Base-by-base conservation (phyloP, 2,113 vertebrate species). In the Vulpes ferrilata region DNA sequence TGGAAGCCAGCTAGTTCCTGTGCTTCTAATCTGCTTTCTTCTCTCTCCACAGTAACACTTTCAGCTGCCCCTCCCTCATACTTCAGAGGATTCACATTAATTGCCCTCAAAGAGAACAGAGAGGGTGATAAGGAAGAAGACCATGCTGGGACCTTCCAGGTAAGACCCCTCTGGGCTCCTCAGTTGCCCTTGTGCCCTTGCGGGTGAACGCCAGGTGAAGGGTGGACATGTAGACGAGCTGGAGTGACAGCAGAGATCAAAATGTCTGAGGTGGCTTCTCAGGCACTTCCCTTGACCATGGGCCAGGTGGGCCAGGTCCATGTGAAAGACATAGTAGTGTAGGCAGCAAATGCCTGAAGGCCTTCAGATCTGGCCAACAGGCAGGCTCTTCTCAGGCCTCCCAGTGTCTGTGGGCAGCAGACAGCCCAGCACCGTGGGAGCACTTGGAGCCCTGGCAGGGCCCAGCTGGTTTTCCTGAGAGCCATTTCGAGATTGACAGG, bases 41-140 rank as follows among this genome's bases (percentile, higher is more conserved):
- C 64, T 98, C 97, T 89, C 23, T 96, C 98, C 92, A 25, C 97
- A 99, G 99, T 99, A 98, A 99, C 99, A 0, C 98, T 99, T 93
- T 99, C 98, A 60, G 99, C 99, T 74, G 98, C 99, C 95, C 99
- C 99, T 82, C 99, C 99, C 20, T 99, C 99, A 48, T 99, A 99
- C 98, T 99, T 99, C 88, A 99, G 99, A 99, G 99, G 99, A 48
- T 99, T 99, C 98, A 99, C 99, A 0, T 95, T 99, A 88, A 99
- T 99, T 5, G 99, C 99, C 95, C 98, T 99, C 92, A 99, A 98
- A 98, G 99, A 99, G 90, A 99, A 99, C 20, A 98, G 99, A 97
- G 99, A 99, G 73, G 99, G 99, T 22, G 99, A 99, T 97, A 99
- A 99, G 87, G 99, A 99, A 60, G 99, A 99, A 11, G 99, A 99